A percentile compares a stretch with the other conserved stretches of the same genome.
These are phyloP conservation scores for Mimumesa dahlbomi DNA, from an alignment of 2,888 invertebrate genomes.

Conservation along the genomic window DNA sequence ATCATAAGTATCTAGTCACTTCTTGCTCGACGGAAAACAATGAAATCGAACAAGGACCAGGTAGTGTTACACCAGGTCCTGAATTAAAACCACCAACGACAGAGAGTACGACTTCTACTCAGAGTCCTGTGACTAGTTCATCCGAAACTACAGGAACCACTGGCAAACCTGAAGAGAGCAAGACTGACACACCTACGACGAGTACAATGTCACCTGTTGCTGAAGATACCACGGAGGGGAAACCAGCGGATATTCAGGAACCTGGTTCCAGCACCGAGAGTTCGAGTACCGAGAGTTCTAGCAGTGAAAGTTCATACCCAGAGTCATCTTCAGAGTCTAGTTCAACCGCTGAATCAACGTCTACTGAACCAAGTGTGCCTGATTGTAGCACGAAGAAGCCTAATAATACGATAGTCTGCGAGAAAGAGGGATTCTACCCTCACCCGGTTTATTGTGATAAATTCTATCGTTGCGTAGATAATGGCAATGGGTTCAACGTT, in stretches of 20 bases:
- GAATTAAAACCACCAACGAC: background rate
- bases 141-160: background rate
- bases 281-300: conserved; percentile 29
- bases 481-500: conserved; percentile 84
- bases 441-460: conserved; percentile 84
- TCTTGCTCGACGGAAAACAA: conserved; percentile 59
- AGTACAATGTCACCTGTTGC: background rate
- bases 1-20: conserved; percentile 81
- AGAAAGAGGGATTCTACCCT: conserved; percentile 84
- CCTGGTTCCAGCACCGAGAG: no score
- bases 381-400: conserved; percentile 44
- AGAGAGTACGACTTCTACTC: no score
- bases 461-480: conserved; percentile 86
- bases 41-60: conserved; percentile 39
- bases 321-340: conserved; percentile 21
- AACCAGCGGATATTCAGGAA: conserved; percentile 7
- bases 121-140: conserved; percentile 27
- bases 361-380: conserved; percentile 29
- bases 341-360: conserved; percentile 32
- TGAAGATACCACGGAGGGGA: background rate
- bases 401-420: conserved; percentile 78
- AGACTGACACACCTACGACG: conserved; percentile 9
- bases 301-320: background rate
- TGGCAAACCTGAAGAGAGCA: conserved; percentile 1
- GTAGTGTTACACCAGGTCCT: conserved; percentile 32